A percentile compares a stretch with the other conserved stretches of the same genome.
Conservation (phyloP, 2,797 vertebrate genomes). For the Gallinago solitaria region DNA sequence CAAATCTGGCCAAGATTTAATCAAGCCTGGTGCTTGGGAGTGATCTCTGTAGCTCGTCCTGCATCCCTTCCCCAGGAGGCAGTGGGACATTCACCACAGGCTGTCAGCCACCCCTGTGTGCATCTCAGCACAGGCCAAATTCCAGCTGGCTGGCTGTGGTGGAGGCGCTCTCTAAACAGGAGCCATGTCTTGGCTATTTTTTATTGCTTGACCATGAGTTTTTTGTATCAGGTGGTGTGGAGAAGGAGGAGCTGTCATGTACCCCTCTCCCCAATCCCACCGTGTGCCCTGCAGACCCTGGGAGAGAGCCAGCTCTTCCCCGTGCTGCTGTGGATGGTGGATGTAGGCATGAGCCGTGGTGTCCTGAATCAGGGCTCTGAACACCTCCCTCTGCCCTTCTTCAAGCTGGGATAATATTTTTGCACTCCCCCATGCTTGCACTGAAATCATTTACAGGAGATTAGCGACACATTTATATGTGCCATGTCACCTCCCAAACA, state of each 20-base stretch:
- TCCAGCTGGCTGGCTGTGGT: neutral
- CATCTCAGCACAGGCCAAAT: neutral
- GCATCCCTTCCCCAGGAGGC: neutral
- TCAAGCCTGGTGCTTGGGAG: neutral
- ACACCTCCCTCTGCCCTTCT: neutral
- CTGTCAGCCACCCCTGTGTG: neutral
- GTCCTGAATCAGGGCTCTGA: neutral
- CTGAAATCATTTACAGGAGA: neutral
- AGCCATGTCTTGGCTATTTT: neutral
- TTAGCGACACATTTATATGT: rapidly evolving
- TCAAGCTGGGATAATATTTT: neutral
- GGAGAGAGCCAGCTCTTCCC: neutral
- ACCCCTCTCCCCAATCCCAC: neutral
- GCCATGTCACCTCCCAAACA: neutral
- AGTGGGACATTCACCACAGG: neutral
- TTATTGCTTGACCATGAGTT: neutral
- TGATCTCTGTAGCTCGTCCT: neutral
- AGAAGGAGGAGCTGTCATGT: neutral
- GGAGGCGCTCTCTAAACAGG: neutral
- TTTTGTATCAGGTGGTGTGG: neutral
- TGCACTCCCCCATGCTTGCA: neutral
- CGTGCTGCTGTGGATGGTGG: neutral
- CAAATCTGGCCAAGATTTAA: neutral
- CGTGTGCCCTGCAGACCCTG: neutral
- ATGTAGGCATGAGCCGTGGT: neutral